These are phyloP conservation scores for Nemoura dubitans DNA, from an alignment of 2,888 invertebrate genomes.

Conservation along the genomic window DNA sequence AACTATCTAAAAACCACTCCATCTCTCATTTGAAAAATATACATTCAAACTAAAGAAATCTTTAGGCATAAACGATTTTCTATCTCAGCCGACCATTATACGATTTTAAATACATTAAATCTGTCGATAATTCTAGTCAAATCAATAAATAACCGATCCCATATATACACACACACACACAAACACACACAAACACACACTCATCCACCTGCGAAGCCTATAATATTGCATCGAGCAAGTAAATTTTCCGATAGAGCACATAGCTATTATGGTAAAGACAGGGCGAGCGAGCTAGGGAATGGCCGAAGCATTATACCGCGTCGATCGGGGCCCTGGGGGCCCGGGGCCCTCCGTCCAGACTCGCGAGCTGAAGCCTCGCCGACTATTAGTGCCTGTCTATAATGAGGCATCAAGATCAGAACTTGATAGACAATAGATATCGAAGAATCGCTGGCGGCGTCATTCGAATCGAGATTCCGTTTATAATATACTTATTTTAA, in stretches of 20 bases:
- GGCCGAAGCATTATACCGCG: neutral
- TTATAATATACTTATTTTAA: constrained; percentile 7
- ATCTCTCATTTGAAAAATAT: too few relatives aligned
- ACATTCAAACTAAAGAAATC: too few relatives aligned
- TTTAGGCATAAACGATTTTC: neutral
- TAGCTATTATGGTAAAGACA: neutral
- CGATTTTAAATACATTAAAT: neutral
- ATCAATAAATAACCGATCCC: neutral
- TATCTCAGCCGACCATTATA: neutral
- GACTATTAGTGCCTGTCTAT: neutral
- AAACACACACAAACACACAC: too few relatives aligned
- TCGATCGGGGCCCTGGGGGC: neutral
- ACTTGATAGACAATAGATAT: constrained; percentile 2
- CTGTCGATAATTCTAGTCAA: neutral
- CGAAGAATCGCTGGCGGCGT: neutral
- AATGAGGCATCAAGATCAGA: neutral
- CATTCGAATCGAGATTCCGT: neutral
- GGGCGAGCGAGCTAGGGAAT: neutral
- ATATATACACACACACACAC: neutral
- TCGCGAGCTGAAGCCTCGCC: neutral
- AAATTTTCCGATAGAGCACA: neutral
- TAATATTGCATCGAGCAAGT: neutral
- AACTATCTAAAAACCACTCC: too few relatives aligned
- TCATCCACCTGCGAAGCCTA: neutral
- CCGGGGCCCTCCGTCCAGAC: neutral